Conservation (phyloP, 53 echinoderm and acorn worm genomes). For the Arbacia lixula region DNA sequence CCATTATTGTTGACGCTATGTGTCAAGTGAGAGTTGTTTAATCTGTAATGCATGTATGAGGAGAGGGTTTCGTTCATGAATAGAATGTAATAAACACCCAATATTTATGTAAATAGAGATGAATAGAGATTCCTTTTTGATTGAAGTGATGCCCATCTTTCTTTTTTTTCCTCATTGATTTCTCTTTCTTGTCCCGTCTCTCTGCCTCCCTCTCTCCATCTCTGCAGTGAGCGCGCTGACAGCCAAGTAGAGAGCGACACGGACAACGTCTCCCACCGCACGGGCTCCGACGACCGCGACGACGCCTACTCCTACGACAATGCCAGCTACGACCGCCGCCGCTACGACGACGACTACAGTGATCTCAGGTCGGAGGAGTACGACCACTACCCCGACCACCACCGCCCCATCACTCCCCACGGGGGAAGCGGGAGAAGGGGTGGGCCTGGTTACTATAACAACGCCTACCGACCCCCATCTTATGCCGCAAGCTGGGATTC, state of each 20-base stretch:
- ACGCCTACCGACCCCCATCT: conserved; percentile 78
- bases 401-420: conserved; percentile 55
- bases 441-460: conserved; percentile 59
- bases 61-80: too few relatives aligned
- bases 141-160: not conserved
- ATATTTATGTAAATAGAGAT: too few relatives aligned
- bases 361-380: conserved; percentile 17
- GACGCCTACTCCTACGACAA: conserved; percentile 69
- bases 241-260: conserved; percentile 59
- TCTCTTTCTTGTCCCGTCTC: not conserved
- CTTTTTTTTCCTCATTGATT: not conserved
- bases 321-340: conserved; percentile 62
- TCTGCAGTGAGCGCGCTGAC: conserved; percentile 39
- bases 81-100: too few relatives aligned
- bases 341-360: conserved; percentile 52
- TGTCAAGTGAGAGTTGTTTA: not conserved
- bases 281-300: conserved; percentile 51
- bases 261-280: conserved; percentile 52
- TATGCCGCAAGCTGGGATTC: conserved; percentile 88
- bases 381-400: conserved; percentile 50
- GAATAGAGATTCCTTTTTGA: too few relatives aligned
- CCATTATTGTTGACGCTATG: too few relatives aligned
- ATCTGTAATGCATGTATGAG: too few relatives aligned
- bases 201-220: not conserved
- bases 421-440: conserved; percentile 28